Conservation (phyloP, 2,888 invertebrate genomes). For the Cataglyphis livida region DNA sequence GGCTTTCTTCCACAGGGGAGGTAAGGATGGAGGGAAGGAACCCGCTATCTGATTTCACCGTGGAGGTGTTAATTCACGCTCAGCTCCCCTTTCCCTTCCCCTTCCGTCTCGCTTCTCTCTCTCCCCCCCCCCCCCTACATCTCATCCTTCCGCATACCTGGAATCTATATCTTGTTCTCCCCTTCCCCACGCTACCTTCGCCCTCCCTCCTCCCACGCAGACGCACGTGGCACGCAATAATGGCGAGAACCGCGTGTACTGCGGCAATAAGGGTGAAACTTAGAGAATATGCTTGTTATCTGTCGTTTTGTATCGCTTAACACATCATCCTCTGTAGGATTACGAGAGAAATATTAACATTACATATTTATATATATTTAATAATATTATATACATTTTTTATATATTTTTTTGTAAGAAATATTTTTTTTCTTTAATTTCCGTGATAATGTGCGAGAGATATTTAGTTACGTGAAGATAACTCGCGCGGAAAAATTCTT, state of each 20-base stretch:
- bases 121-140: constrained; percentile 50
- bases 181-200: constrained; percentile 21
- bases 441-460: background rate
- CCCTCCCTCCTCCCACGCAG: constrained; percentile 30
- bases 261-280: background rate
- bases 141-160: constrained; percentile 1
- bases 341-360: background rate
- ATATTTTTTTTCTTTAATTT: background rate
- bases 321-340: background rate
- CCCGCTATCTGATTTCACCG: constrained; percentile 82
- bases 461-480: background rate
- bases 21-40: constrained; percentile 72
- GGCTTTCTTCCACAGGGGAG: constrained; percentile 56
- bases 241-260: background rate
- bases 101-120: constrained; percentile 49
- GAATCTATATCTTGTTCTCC: background rate
- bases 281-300: background rate
- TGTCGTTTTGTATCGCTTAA: background rate
- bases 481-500: background rate
- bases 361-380: background rate
- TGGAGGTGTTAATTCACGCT: constrained; percentile 85
- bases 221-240: constrained; percentile 49
- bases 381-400: background rate
- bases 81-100: constrained; percentile 57
- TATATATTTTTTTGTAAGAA: background rate